Conservation (phyloP, 2,797 vertebrate species). For the Sebastes baramenuke region DNA sequence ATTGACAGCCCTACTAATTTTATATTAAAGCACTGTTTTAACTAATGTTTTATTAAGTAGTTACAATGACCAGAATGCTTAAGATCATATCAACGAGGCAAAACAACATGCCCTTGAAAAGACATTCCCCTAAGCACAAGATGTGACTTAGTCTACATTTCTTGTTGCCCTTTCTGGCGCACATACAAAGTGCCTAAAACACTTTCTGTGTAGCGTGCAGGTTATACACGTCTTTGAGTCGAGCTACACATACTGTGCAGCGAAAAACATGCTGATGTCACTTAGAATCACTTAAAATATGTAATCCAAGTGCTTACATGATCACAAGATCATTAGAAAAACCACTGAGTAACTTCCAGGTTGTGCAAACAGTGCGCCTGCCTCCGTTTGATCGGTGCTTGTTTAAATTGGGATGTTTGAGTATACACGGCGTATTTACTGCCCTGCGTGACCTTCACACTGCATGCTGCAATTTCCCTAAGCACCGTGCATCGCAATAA, state of each 20-base stretch:
- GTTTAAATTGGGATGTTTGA: conserved; percentile 52
- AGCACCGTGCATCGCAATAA: conserved; percentile 51
- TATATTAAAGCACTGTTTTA: background rate
- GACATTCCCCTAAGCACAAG: background rate
- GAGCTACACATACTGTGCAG: background rate
- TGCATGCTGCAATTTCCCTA: conserved; percentile 57
- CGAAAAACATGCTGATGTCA: background rate
- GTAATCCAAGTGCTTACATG: background rate
- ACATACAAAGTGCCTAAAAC: background rate
- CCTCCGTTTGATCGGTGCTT: conserved; percentile 11
- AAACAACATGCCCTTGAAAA: background rate
- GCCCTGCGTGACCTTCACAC: conserved; percentile 58
- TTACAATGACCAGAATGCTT: background rate
- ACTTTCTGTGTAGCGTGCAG: background rate
- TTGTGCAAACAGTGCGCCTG: conserved; percentile 9
- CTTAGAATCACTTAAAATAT: background rate
- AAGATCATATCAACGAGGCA: background rate
- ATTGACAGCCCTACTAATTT: background rate
- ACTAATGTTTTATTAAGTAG: background rate
- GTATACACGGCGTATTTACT: conserved; percentile 25
- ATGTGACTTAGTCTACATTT: background rate
- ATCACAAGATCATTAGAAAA: background rate
- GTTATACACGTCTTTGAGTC: background rate
- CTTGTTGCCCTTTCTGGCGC: background rate
- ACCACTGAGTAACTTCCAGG: conserved; percentile 1